These are phyloP conservation scores for Mirza zaza DNA, from an alignment of 2,113 vertebrate genomes.

Conservation along the genomic window DNA sequence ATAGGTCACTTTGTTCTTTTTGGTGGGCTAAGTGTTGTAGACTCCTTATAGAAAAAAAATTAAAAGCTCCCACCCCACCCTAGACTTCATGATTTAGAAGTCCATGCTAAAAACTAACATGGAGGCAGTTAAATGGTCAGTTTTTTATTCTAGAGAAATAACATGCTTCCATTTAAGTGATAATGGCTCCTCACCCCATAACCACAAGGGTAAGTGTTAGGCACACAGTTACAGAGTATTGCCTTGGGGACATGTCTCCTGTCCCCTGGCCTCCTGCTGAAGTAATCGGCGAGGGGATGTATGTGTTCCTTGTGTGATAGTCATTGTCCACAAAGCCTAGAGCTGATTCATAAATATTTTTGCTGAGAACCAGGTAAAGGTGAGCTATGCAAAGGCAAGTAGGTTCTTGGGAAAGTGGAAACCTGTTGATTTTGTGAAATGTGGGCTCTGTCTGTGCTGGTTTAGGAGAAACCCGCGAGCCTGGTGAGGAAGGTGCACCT, in stretches of 20 bases:
- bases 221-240: background rate
- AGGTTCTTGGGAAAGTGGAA: background rate
- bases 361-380: background rate
- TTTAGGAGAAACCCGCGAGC: background rate
- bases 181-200: background rate
- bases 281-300: background rate
- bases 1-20: background rate
- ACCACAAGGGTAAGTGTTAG: background rate
- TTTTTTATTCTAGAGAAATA: background rate
- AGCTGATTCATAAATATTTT: background rate
- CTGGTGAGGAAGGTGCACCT: background rate
- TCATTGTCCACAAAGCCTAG: background rate
- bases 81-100: background rate
- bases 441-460: background rate
- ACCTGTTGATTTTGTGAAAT: background rate
- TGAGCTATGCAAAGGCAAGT: background rate
- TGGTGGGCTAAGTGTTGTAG: background rate
- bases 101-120: background rate
- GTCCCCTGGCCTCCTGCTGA: background rate
- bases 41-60: background rate
- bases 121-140: background rate
- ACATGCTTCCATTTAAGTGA: background rate
- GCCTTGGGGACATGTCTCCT: background rate
- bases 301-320: background rate
- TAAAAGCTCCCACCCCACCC: background rate